Conservation (phyloP, 2,797 vertebrate genomes). For the Microctenopoma lineatum region DNA sequence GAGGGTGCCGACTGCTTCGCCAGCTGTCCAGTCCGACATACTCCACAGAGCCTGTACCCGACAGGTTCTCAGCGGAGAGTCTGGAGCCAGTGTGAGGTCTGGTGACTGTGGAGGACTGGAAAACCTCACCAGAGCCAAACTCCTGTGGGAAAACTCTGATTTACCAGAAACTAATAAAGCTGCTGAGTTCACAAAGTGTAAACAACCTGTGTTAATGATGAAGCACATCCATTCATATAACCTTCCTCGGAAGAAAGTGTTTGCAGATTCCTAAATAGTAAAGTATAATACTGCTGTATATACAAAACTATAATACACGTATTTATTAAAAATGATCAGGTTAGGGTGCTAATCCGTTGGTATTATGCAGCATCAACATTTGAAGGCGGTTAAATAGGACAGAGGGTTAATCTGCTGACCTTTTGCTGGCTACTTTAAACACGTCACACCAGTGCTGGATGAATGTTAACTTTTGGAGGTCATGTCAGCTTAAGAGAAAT, state of each 20-base stretch:
- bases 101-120: constrained; percentile 26
- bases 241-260: too few relatives aligned
- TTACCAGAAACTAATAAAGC: constrained; percentile 7
- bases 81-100: constrained; percentile 62
- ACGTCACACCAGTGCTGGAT: constrained; percentile 8
- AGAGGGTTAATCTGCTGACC: background rate
- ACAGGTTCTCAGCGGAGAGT: constrained; percentile 49
- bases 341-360: background rate
- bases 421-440: background rate
- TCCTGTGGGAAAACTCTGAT: constrained; percentile 26
- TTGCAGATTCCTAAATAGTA: too few relatives aligned
- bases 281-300: background rate
- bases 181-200: background rate
- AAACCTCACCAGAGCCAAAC: constrained; percentile 28
- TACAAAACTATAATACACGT: background rate
- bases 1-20: constrained; percentile 59
- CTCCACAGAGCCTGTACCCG: constrained; percentile 50
- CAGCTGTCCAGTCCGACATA: constrained; percentile 71
- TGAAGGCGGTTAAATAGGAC: background rate
- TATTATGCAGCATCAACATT: background rate
- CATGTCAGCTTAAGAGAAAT: constrained; percentile 29
- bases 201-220: background rate
- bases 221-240: too few relatives aligned
- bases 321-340: too few relatives aligned
- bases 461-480: constrained; percentile 39